Conservation (phyloP, 2,113 vertebrate species). For the Morone saxatilis region DNA sequence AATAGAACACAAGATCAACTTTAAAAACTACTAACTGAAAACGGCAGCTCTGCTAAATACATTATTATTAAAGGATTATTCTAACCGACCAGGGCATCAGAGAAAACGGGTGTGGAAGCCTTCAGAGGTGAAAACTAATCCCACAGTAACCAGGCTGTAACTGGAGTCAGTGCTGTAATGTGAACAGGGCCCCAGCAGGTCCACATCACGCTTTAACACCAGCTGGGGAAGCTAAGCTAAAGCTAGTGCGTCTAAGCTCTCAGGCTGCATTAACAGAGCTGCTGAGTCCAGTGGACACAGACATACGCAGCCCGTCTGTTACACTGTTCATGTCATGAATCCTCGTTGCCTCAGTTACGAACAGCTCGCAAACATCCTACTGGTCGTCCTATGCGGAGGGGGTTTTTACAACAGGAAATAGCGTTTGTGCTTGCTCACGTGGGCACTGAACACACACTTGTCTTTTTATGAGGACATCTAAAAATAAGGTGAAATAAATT, state of each 20-base stretch:
- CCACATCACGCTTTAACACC: conserved; percentile 24
- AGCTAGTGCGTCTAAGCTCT: conserved; percentile 5
- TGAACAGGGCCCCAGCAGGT: conserved; percentile 45
- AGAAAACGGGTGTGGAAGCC: neutral
- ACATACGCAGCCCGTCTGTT: neutral
- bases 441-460: neutral
- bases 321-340: neutral
- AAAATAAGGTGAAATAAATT: neutral
- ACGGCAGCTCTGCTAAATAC: neutral
- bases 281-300: neutral
- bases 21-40: neutral
- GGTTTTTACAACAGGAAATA: neutral
- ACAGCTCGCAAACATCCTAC: neutral
- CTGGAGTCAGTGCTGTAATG: conserved; percentile 63
- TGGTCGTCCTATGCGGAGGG: neutral
- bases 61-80: neutral
- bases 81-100: neutral
- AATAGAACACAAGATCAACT: neutral
- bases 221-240: conserved; percentile 38
- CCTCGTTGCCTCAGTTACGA: neutral
- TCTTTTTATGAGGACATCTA: neutral
- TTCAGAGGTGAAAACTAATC: conserved; percentile 54
- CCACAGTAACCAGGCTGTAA: conserved; percentile 58
- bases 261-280: neutral
- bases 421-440: too few relatives aligned